A percentile compares a stretch with the other conserved stretches of the same genome.
Evolutionary conservation across 35 echinoderm and acorn worm species (phyloP).

Genomic region (Ophiothrix spiculata): DNA sequence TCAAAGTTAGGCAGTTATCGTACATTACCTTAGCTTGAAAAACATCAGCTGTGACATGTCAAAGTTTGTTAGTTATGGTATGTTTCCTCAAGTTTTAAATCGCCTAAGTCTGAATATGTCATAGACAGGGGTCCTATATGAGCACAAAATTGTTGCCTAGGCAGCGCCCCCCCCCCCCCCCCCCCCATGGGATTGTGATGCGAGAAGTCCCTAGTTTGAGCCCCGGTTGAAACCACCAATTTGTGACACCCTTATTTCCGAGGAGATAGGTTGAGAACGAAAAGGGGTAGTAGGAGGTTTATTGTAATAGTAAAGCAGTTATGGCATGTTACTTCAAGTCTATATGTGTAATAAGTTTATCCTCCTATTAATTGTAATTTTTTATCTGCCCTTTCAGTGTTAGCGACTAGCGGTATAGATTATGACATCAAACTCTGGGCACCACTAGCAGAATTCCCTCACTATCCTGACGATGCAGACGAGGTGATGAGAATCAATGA

Average conservation of each 20-base stretch:
- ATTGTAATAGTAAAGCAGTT: conserved; percentile 85
- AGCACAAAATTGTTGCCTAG: too few species aligned
- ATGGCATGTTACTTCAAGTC: conserved; percentile 86
- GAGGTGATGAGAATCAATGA: conserved; percentile 99
- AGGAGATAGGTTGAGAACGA: too few species aligned
- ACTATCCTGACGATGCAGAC: conserved; percentile 57
- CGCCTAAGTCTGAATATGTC: conserved; percentile 39
- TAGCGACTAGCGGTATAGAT: conserved; percentile 98
- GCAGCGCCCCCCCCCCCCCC: conserved; percentile 28
- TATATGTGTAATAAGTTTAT: conserved; percentile 77
- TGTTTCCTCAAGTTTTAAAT: conserved; percentile 88
- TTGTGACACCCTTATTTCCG: too few species aligned
- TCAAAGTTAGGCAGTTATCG: too few species aligned
- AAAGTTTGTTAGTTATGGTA: too few species aligned
- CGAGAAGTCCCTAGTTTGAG: too few species aligned
- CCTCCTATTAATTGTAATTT: conserved; percentile 82
- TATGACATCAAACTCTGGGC: conserved; percentile 97
- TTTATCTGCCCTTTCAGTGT: conserved; percentile 35
- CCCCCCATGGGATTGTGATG: conserved; percentile 78
- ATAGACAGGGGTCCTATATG: too few species aligned
- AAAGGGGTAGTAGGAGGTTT: conserved; percentile 89
- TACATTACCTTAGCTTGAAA: too few species aligned
- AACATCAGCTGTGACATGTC: too few species aligned
- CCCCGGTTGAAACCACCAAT: too few species aligned
- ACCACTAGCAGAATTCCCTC: conserved; percentile 53